Evolutionary conservation across 2,888 invertebrate genomes (phyloP).

Genomic region (Panzeria rudis): DNA sequence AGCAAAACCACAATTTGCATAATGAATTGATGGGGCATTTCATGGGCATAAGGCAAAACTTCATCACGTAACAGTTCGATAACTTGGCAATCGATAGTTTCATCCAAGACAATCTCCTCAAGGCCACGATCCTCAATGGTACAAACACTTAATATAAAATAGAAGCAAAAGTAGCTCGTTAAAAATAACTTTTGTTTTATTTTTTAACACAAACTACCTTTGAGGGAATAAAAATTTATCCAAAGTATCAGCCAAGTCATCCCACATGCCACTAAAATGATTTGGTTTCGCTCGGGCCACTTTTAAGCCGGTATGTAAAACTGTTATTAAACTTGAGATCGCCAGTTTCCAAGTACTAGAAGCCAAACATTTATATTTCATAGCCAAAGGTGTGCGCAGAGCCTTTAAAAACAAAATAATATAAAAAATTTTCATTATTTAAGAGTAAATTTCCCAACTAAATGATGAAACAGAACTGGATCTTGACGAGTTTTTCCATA

Average conservation of each 20-base stretch:
- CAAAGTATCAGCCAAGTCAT: slow-evolving; percentile 91
- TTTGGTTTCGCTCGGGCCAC: slow-evolving; percentile 92
- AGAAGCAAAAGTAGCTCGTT: not conserved
- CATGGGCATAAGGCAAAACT: slow-evolving; percentile 91
- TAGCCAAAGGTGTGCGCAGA: slow-evolving; percentile 89
- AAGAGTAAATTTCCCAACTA: not conserved
- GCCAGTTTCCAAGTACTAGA: slow-evolving; percentile 93
- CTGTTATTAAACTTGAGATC: slow-evolving; percentile 89
- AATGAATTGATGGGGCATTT: slow-evolving; percentile 92
- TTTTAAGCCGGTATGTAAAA: slow-evolving; percentile 93
- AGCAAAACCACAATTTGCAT: slow-evolving; percentile 92
- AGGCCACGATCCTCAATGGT: slow-evolving; percentile 86
- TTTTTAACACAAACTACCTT: slow-evolving; percentile 84
- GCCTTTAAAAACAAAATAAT: slow-evolving; percentile 83
- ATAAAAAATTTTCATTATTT: not conserved
- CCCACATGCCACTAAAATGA: slow-evolving; percentile 92
- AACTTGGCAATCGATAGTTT: slow-evolving; percentile 92
- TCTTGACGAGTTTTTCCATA: no score
- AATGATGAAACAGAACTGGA: no score
- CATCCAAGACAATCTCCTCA: slow-evolving; percentile 87
- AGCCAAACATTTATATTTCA: slow-evolving; percentile 92
- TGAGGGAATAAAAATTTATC: slow-evolving; percentile 96
- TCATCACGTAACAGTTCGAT: slow-evolving; percentile 92
- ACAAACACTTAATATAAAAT: slow-evolving; percentile 81
- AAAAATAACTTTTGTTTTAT: not conserved